These are phyloP conservation scores for Acyrthosiphon pisum DNA, from an alignment of 1,140 invertebrate species.

Conservation along the genomic window DNA sequence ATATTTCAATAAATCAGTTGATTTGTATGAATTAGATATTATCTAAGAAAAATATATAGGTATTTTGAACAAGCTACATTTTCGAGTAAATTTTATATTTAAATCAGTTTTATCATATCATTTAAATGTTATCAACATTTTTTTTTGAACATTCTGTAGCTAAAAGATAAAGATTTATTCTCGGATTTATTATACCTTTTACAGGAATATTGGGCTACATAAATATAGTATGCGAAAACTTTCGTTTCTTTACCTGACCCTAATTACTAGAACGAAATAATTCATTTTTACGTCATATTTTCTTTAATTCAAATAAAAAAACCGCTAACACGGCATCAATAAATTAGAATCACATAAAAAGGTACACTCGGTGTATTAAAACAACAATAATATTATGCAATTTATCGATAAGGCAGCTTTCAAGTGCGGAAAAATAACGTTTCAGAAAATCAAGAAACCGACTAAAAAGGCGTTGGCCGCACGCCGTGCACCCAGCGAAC, in stretches of 20 bases:
- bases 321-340: not conserved
- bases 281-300: not conserved
- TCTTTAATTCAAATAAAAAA: not conserved
- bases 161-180: not conserved
- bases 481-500: not conserved
- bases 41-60: not conserved
- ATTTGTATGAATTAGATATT: not conserved
- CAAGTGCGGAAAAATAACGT: not conserved
- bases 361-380: not conserved
- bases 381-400: not conserved
- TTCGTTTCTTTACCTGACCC: not conserved
- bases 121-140: not conserved
- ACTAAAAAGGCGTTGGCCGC: not conserved
- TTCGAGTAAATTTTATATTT: not conserved
- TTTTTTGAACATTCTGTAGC: not conserved
- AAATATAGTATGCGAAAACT: not conserved
- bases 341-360: no score
- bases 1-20: no score
- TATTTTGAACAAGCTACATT: not conserved
- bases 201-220: not conserved
- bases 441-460: not conserved
- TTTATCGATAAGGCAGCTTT: not conserved
- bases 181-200: no score
- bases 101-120: slow-evolving; percentile 11
- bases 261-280: not conserved